A percentile compares a stretch with the other conserved stretches of the same genome.
Evolutionary conservation across 2,797 vertebrate species (phyloP).

Genomic region (Ctenopoma kingsleyae): DNA sequence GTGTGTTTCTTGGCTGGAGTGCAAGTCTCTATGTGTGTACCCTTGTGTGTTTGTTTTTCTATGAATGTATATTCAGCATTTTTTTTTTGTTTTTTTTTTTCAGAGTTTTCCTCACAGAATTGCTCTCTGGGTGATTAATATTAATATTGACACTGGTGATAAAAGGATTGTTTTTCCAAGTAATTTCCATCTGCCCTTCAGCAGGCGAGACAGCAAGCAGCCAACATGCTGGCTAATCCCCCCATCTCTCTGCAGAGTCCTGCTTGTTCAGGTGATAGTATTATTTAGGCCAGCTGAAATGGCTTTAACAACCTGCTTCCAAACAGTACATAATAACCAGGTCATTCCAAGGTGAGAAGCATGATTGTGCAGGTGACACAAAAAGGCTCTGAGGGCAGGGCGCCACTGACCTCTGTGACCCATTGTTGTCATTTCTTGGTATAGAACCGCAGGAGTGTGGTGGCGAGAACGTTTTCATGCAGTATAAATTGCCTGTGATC

Average conservation of each 20-base stretch:
- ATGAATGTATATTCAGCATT: conserved; percentile 33
- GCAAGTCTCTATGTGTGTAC: conserved; percentile 27
- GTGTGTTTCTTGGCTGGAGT: conserved; percentile 12
- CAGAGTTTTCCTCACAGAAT: conserved; percentile 56
- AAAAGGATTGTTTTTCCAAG: conserved; percentile 71
- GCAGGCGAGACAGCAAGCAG: conserved; percentile 59
- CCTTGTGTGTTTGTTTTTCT: conserved; percentile 46
- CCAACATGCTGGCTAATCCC: conserved; percentile 62
- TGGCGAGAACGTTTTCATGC: not conserved
- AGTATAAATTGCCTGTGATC: too few species aligned
- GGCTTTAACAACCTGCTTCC: conserved; percentile 57
- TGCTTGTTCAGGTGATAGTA: conserved; percentile 72
- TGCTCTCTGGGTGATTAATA: conserved; percentile 72
- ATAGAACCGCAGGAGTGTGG: not conserved
- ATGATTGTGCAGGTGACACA: not conserved
- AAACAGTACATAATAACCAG: conserved; percentile 54
- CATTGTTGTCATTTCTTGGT: conserved; percentile 12
- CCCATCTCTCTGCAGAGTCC: conserved; percentile 49
- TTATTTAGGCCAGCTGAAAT: conserved; percentile 70
- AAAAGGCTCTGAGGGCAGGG: conserved; percentile 41
- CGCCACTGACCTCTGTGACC: conserved; percentile 33
- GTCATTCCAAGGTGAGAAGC: conserved; percentile 61
- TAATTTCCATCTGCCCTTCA: conserved; percentile 80
- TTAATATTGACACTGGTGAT: conserved; percentile 78
- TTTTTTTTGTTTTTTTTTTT: conserved; percentile 10